Evolutionary conservation across 2,797 vertebrate species (phyloP), one percentile per base, ranked within the genome.

Genomic region (Betta splendens): DNA sequence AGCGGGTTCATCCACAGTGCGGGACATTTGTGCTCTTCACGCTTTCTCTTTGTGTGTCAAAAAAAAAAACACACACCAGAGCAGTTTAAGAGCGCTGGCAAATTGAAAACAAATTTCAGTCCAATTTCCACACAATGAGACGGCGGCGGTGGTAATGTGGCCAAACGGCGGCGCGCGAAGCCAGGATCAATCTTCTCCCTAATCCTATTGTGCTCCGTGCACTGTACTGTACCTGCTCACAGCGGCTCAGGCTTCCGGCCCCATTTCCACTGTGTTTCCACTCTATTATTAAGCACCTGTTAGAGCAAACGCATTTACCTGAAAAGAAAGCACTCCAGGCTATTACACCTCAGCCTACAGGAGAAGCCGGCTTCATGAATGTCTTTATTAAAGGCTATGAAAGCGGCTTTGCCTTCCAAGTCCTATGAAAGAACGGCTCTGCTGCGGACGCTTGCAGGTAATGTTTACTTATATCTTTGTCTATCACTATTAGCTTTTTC

Each of bases 241-340:
- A 81, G 78, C 75, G 68, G 77, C 87, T 89, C 61, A 59, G 78
- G 50, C 66, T 77, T 68, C 77, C 77, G 72, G 83, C 69, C 61
- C 64, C 44, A 61, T 72, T 83, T 79, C 63, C 60, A 71, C 72
- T 25, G 36, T 72, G 79, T 77, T 69, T 64, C 51, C 62, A 33
- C 15, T 72, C 65, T 72, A 73, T 82, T 84, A 88, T 87, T 86
- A 87, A 86, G 77, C 84, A 86, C 87, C 87, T 89, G 86, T 89
- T 83, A 72, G 75, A 87, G 86, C 80, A 84, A 80, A 81, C 39
- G 15, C 73, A 69, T 75, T 83, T 70, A 80, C 72, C 77, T 82
- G 72, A 82, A 83, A 84, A 59, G 47, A 87, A 87, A 85, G 63
- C 67, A 72, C 74, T 85, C 59, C 35, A 55, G 64, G 77, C 77